Conservation (phyloP, 2,888 invertebrate genomes). For the Drosophila subsilvestris region DNA sequence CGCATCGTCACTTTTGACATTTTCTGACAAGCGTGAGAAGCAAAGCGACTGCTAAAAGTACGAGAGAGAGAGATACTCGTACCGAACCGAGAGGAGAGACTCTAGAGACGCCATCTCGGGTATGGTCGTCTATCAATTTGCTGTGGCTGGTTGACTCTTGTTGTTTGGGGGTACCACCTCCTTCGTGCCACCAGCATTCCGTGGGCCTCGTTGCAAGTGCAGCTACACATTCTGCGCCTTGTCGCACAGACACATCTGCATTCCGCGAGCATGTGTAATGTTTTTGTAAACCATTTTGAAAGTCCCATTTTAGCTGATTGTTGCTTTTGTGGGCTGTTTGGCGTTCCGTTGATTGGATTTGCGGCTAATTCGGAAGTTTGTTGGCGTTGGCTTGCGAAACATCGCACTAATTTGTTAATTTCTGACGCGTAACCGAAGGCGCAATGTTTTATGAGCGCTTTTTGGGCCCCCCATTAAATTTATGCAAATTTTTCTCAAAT, state of each 20-base stretch:
- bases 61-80: constrained; percentile 3
- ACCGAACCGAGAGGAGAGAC: constrained; percentile 8
- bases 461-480: constrained; percentile 34
- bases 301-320: constrained; percentile 31
- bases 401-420: constrained; percentile 78
- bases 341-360: constrained; percentile 34
- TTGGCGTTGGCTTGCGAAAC: constrained; percentile 71
- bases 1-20: constrained; percentile 75
- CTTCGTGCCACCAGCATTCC: constrained; percentile 12
- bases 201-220: constrained; percentile 25
- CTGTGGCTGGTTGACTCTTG: constrained; percentile 31
- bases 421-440: constrained; percentile 70
- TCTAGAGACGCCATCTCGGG: constrained; percentile 39
- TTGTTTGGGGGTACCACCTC: constrained; percentile 9
- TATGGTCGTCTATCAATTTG: constrained; percentile 67
- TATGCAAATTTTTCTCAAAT: constrained; percentile 70
- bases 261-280: constrained; percentile 64
- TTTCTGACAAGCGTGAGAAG: constrained; percentile 80
- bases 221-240: constrained; percentile 19
- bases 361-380: constrained; percentile 70
- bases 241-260: constrained; percentile 49
- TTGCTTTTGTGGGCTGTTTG: constrained; percentile 21
- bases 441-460: constrained; percentile 62
- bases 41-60: constrained; percentile 45
- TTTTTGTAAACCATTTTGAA: constrained; percentile 55